These are phyloP conservation scores for Zophobas morio DNA, from an alignment of 1,140 invertebrate genomes.

Conservation along the genomic window DNA sequence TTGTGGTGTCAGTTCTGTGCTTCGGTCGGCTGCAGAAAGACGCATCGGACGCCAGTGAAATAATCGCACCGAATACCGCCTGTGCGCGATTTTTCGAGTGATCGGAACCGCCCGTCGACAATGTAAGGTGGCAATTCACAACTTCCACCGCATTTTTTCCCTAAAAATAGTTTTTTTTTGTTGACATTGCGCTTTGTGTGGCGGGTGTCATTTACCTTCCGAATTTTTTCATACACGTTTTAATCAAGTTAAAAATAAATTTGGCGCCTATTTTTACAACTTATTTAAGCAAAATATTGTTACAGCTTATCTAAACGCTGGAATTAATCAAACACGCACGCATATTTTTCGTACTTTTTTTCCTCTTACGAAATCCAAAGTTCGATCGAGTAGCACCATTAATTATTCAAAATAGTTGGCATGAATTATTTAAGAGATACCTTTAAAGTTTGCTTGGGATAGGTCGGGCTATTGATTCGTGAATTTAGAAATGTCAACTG, in stretches of 20 bases:
- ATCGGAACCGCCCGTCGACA: background rate
- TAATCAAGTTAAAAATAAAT: background rate
- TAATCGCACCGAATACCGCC: background rate
- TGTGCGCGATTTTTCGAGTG: constrained; percentile 20
- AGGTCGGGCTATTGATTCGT: constrained; percentile 32
- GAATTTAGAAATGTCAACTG: constrained; percentile 33
- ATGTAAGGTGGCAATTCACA: constrained; percentile 31
- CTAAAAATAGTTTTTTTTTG: background rate
- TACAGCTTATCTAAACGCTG: background rate
- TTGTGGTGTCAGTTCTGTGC: constrained; percentile 44
- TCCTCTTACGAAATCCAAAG: background rate
- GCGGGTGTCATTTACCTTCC: background rate
- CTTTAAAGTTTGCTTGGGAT: constrained; percentile 7
- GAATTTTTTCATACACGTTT: background rate
- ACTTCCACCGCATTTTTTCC: background rate
- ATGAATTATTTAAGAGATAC: constrained; percentile 13
- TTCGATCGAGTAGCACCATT: background rate
- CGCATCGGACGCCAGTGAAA: constrained; percentile 12
- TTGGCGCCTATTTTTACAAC: background rate
- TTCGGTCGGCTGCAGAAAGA: constrained; percentile 36
- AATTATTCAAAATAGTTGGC: background rate
- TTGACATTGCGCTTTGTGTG: background rate
- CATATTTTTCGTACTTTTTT: background rate
- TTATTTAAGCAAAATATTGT: background rate
- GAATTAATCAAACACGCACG: constrained; percentile 4